These are phyloP conservation scores for Drosophila mayri DNA, from an alignment of 1,140 invertebrate species.

Conservation along the genomic window DNA sequence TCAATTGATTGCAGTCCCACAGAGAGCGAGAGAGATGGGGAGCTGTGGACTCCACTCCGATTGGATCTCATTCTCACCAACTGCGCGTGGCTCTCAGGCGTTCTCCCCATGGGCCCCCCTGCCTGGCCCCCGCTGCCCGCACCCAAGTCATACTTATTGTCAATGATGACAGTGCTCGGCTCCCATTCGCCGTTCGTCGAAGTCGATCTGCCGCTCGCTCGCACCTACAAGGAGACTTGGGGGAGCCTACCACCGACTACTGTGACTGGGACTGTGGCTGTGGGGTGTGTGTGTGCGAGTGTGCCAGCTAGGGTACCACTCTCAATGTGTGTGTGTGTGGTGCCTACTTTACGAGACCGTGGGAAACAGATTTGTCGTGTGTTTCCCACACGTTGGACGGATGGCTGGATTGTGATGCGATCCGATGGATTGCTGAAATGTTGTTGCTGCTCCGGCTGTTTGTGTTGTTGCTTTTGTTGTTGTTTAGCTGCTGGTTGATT, in stretches of 20 bases:
- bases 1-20: conserved; percentile 72
- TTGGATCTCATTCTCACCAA: conserved; percentile 53
- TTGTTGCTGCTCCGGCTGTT: conserved; percentile 68
- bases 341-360: conserved; percentile 86
- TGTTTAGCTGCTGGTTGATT: conserved; percentile 52
- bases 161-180: conserved; percentile 84
- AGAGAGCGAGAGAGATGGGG: conserved; percentile 39
- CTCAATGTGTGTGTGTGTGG: conserved; percentile 52
- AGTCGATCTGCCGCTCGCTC: conserved; percentile 55
- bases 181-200: conserved; percentile 60
- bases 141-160: conserved; percentile 84
- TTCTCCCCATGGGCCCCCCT: conserved; percentile 1
- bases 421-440: conserved; percentile 84
- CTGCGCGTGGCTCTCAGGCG: conserved; percentile 73
- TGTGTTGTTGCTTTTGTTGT: conserved; percentile 29
- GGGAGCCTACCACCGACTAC: conserved; percentile 44
- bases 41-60: conserved; percentile 47
- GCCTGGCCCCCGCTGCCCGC: conserved; percentile 36
- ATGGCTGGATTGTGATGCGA: conserved; percentile 85
- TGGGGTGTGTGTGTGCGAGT: conserved; percentile 18
- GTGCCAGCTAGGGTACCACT: conserved; percentile 24
- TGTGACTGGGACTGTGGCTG: conserved; percentile 26
- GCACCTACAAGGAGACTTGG: conserved; percentile 39
- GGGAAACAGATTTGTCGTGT: conserved; percentile 87
- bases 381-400: conserved; percentile 87